Percentiles rank a stretch among this genome's conserved stretches.
These are phyloP conservation scores for Brachylomia viminalis DNA, from an alignment of 2,888 invertebrate species.

Conservation along the genomic window DNA sequence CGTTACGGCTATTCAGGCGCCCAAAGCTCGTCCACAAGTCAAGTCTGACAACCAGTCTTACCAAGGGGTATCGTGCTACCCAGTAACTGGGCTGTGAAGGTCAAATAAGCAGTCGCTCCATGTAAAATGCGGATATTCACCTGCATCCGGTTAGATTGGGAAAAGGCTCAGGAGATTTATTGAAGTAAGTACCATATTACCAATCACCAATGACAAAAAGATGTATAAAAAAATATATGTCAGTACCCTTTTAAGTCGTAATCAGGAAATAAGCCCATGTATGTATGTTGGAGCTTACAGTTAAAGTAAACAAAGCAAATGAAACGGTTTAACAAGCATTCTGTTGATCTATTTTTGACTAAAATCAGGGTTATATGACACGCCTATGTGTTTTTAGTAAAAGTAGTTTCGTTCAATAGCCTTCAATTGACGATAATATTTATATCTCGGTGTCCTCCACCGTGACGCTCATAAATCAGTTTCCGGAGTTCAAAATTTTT, in stretches of 20 bases:
- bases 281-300: not conserved
- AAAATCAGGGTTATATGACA: slow-evolving; percentile 15
- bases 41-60: too few species aligned
- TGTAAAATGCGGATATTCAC: too few species aligned
- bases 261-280: not conserved
- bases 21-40: too few species aligned
- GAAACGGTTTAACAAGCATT: not conserved
- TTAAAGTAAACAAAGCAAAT: not conserved
- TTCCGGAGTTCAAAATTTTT: slow-evolving; percentile 14
- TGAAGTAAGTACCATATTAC: not conserved
- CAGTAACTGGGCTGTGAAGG: too few species aligned
- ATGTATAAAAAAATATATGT: not conserved
- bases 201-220: not conserved
- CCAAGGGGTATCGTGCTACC: too few species aligned
- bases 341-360: not conserved
- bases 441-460: slow-evolving; percentile 25
- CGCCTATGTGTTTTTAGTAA: slow-evolving; percentile 21
- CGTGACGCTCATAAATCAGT: slow-evolving; percentile 27
- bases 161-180: too few species aligned
- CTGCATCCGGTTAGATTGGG: too few species aligned
- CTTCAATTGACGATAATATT: slow-evolving; percentile 26
- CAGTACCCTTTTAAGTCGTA: not conserved
- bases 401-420: slow-evolving; percentile 31
- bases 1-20: too few species aligned
- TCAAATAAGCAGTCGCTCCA: too few species aligned